These are phyloP conservation scores for Zeus faber DNA, from an alignment of 2,113 vertebrate genomes.

Conservation along the genomic window DNA sequence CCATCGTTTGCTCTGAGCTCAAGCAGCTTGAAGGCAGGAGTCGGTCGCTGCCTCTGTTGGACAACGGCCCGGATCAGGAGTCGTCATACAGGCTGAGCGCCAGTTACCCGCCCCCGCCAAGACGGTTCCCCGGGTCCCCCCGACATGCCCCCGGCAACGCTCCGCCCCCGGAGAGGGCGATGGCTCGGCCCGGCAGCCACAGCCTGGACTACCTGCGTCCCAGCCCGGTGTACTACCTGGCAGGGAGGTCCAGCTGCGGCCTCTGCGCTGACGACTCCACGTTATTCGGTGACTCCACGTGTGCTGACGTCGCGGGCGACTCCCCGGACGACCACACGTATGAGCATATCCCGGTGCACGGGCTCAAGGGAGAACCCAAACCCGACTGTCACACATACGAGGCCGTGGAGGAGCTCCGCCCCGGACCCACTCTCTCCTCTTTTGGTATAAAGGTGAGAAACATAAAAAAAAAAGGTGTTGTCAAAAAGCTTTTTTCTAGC, in stretches of 20 bases:
- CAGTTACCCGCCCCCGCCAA: conserved; percentile 33
- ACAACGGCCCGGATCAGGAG: conserved; percentile 24
- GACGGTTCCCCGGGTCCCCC: conserved; percentile 49
- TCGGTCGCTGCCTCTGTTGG: conserved; percentile 49
- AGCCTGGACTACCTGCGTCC: conserved; percentile 43
- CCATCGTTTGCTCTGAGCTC: conserved; percentile 59
- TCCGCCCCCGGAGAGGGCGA: conserved; percentile 13
- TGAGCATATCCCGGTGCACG: background rate
- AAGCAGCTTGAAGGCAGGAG: conserved; percentile 44
- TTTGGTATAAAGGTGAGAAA: conserved; percentile 60
- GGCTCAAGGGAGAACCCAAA: background rate
- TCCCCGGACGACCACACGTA: conserved; percentile 44
- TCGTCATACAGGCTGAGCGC: conserved; percentile 30
- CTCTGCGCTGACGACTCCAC: background rate
- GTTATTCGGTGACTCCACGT: conserved; percentile 29
- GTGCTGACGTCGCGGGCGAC: conserved; percentile 56
- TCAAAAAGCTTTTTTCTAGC: background rate
- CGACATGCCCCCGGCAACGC: conserved; percentile 20
- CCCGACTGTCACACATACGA: conserved; percentile 47
- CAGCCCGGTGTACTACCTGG: conserved; percentile 56
- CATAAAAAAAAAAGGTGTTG: background rate
- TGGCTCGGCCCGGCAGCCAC: conserved; percentile 23
- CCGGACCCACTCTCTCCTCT: conserved; percentile 36
- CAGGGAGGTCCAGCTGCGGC: conserved; percentile 31
- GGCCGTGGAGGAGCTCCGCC: conserved; percentile 57